phyloP scores from a whole-genome alignment of 2,797 vertebrate genomes.

The Tokudaia muenninki region DNA sequence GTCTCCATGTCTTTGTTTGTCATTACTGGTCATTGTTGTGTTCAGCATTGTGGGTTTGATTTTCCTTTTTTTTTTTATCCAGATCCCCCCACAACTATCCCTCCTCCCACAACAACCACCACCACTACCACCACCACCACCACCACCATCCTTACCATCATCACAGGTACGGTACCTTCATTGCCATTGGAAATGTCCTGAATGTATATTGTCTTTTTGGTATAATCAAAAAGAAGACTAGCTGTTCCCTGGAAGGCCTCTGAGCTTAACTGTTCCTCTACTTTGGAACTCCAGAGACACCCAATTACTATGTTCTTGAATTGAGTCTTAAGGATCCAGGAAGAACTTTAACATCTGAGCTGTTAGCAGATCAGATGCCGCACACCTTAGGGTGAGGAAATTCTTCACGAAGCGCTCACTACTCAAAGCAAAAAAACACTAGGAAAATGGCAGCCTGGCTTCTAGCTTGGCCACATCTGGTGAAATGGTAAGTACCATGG shows the following conservation, averaged over 20 bases:
- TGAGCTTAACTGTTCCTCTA: slow-evolving; percentile 60
- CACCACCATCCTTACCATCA: slow-evolving; percentile 95
- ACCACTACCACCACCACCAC: slow-evolving; percentile 91
- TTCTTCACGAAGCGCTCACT: slow-evolving; percentile 57
- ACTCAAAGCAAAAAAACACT: slow-evolving; percentile 2
- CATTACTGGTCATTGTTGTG: slow-evolving; percentile 88
- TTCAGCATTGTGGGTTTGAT: slow-evolving; percentile 91
- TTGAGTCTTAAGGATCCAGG: slow-evolving; percentile 55
- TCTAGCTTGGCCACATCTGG: not conserved
- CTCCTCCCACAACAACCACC: slow-evolving; percentile 94
- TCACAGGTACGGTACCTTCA: slow-evolving; percentile 98
- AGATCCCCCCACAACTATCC: slow-evolving; percentile 99
- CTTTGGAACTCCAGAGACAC: slow-evolving; percentile 48
- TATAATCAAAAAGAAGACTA: slow-evolving; percentile 76
- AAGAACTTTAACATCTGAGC: slow-evolving; percentile 55
- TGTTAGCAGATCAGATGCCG: slow-evolving; percentile 53
- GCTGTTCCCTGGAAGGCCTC: slow-evolving; percentile 30
- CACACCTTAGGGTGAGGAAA: not conserved
- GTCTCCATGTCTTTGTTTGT: slow-evolving; percentile 85
- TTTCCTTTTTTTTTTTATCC: slow-evolving; percentile 97
- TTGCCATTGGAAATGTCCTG: slow-evolving; percentile 88
- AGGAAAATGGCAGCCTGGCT: slow-evolving; percentile 53
- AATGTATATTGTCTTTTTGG: slow-evolving; percentile 87
- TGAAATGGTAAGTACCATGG: slow-evolving; percentile 78
- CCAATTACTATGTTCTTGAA: slow-evolving; percentile 6